A percentile compares a stretch with the other conserved stretches of the same genome.
Evolutionary conservation across 2,113 vertebrate genomes (phyloP).

Genomic region (Struthidea cinerea): DNA sequence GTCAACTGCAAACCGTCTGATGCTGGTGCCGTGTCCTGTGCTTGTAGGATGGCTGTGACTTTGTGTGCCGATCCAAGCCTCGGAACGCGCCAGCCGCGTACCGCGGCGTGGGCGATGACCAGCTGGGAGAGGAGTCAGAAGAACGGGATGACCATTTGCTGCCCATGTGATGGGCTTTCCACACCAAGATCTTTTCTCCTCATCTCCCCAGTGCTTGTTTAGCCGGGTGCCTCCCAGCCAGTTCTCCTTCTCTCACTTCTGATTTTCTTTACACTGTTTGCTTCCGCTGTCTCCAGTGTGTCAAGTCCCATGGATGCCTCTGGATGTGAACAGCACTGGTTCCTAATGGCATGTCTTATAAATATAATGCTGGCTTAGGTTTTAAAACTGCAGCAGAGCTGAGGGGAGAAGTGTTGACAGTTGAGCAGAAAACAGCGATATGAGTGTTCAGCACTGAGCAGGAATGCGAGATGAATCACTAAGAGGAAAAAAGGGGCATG

Average conservation of each 20-base stretch:
- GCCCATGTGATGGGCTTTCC: conserved; percentile 66
- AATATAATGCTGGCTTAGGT: neutral
- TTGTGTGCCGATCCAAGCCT: conserved; percentile 87
- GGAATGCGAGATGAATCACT: neutral
- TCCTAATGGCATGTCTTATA: neutral
- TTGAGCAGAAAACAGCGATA: neutral
- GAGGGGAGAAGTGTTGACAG: neutral
- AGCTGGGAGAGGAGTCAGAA: conserved; percentile 87
- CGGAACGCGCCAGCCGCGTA: conserved; percentile 79
- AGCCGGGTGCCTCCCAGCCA: conserved; percentile 41
- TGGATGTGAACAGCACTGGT: neutral
- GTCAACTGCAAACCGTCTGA: neutral
- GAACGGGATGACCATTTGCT: conserved; percentile 95
- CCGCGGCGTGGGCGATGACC: conserved; percentile 82
- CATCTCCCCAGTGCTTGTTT: conserved; percentile 29
- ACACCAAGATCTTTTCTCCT: neutral
- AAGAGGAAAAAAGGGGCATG: neutral
- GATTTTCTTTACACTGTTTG: conserved; percentile 10
- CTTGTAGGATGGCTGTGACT: conserved; percentile 92
- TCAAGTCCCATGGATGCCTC: neutral
- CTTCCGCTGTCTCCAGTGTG: neutral
- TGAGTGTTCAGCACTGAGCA: neutral
- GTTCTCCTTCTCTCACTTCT: conserved; percentile 16
- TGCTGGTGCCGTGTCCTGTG: neutral
- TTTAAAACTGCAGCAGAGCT: neutral